Evolutionary conservation across 2,113 vertebrate genomes (phyloP).

Genomic region (Anguilla rostrata): DNA sequence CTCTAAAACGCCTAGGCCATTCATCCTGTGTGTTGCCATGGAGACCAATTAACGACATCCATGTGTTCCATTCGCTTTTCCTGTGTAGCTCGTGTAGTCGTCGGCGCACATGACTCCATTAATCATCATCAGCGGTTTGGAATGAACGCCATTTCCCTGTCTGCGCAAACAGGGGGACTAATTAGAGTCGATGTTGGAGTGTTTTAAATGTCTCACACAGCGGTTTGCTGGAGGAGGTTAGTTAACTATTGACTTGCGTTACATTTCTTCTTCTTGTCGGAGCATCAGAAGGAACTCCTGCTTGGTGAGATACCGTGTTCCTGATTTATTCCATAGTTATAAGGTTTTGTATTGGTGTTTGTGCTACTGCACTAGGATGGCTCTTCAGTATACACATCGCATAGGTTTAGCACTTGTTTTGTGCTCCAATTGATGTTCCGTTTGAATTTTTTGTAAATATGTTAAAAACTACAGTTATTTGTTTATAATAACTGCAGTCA

Average conservation of each 20-base stretch:
- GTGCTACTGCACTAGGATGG: constrained; percentile 14
- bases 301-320: constrained; percentile 29
- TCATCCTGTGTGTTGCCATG: not conserved
- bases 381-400: not conserved
- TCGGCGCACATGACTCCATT: not conserved
- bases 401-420: constrained; percentile 2
- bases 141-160: not conserved
- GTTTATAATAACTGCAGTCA: not conserved
- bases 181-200: constrained; percentile 8
- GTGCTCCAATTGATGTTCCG: not conserved
- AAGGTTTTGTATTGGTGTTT: constrained; percentile 18
- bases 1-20: not conserved
- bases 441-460: not conserved
- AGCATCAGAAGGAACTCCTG: not conserved
- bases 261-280: constrained; percentile 25
- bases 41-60: not conserved
- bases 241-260: constrained; percentile 27
- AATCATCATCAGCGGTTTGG: not conserved
- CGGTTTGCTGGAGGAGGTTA: constrained; percentile 10
- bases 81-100: not conserved
- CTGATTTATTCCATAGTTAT: constrained; percentile 13
- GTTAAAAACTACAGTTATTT: not conserved
- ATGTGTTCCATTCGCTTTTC: not conserved
- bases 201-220: not conserved
- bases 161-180: not conserved